Base-by-base conservation (phyloP, 2,797 vertebrate genomes). In the Delichon dasypus region DNA sequence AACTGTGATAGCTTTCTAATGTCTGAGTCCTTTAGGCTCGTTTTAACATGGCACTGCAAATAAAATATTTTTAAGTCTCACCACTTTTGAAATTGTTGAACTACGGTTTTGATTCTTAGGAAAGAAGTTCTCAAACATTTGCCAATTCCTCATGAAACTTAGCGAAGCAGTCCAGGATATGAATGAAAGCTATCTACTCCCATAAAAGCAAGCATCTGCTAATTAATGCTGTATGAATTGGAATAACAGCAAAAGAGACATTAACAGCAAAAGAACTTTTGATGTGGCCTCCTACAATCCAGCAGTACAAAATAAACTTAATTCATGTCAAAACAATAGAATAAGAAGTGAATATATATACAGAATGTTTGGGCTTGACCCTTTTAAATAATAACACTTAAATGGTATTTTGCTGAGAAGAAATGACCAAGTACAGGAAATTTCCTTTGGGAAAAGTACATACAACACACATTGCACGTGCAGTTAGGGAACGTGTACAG, bases 261-360 rank as follows among this genome's bases (percentile, higher is more conserved):
- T 54, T 32, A 66, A 77, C 85, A 93, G 38, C 47, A 57, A 58
- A 89, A 86, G 27, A 79, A 62, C 44, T 94, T 88, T 91, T 73
- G 89, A 27, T 7, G 5, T 84, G 82, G 54, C 64, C 60, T 89
- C 48, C 34, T 82, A 32, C 30, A 60, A 50, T 21, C 26, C 73
- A 53, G 25, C 5, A 53, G 55, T 54, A 88, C 11, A 94, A 91
- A 94, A 75, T 50, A 81, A 95, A 84, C 79, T 66, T 36, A 84
- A 83, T 86, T 93, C 14, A 54, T 44, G 22, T 73, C 23, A 77
- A 93, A 95, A 97, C 89, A 96, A 89, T 90, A 92, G 93, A 7
- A 7, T 88, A 65, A 94, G 77, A 91, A 91, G 55, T 75, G n/a
- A 54, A 40, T 86, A 22, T 90, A 86, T 76, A 85, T 53, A 86